Evolutionary conservation across 2,113 vertebrate genomes (phyloP), one percentile per base, ranked within the genome.

Genomic region (Ovis canadensis): DNA sequence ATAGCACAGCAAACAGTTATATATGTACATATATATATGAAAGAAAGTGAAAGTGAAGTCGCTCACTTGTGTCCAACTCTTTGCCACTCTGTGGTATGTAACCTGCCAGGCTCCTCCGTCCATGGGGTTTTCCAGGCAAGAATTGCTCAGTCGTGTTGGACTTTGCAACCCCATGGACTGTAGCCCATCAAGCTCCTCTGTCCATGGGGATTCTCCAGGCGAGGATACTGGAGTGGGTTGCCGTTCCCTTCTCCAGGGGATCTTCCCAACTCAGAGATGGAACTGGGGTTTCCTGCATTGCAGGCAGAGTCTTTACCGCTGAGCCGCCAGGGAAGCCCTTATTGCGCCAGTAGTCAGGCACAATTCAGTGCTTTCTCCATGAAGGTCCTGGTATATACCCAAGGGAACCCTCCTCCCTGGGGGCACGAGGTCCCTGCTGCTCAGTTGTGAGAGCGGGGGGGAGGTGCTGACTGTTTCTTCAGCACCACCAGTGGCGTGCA

Each of bases 331-430:
- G n/a, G 64, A 71, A 36, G n/a, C 19, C n/a, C n/a, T 77, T 45
- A 64, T 59, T 88, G 62, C 4, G 3, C 55, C 43, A 50, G 59
- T 21, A 36, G 40, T 40, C 57, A 27, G 80, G 12, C 31, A 48
- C 36, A 77, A 62, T 27, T 74, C 50, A 31, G 12, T 45, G n/a
- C 50, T 74, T 97, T 97, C 94, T 91, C 62, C 48, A 7, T 25
- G 91, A 93, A 94, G 96, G 57, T 91, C 89, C 82, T 94, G 85
- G 93, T 64, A 57, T 36, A 14, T 7, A 81, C 60, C 92, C 16
- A 36, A 96, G 50, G 31, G 33, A 97, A 80, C 71, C n/a, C 50
- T 17, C 4, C 45, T 57, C 87, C 33, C 33, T 89, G 45, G 94
- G 59, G 60, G 45, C 84, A 52, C 62, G 40, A 93, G 88, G 94